Percentiles rank a stretch among this genome's conserved stretches.
Conservation (phyloP, 2,888 invertebrate species). For the Neoascia interrupta region DNA sequence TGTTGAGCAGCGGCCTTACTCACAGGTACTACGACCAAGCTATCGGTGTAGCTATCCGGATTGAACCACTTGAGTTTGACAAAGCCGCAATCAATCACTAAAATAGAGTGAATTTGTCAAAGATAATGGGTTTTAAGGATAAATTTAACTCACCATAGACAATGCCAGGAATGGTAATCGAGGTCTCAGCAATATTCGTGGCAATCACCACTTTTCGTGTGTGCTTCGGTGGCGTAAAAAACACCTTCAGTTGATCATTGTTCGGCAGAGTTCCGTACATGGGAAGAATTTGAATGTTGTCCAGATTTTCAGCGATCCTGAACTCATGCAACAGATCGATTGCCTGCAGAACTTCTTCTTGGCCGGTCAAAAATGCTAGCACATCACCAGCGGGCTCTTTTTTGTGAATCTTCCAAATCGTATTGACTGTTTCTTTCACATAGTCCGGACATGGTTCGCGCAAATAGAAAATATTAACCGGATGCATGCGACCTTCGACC, state of each 20-base stretch:
- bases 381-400: constrained; percentile 92
- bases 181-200: constrained; percentile 98
- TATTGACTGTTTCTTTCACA: constrained; percentile 91
- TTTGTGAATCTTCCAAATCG: constrained; percentile 92
- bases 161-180: constrained; percentile 95
- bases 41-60: constrained; percentile 89
- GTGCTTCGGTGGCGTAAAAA: constrained; percentile 85
- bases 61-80: constrained; percentile 96
- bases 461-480: constrained; percentile 91
- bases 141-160: constrained; percentile 91
- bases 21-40: constrained; percentile 89
- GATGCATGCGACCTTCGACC: constrained; percentile 92
- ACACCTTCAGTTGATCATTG: constrained; percentile 89
- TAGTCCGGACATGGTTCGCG: constrained; percentile 94
- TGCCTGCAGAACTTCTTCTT: constrained; percentile 94
- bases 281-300: constrained; percentile 85
- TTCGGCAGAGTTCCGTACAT: constrained; percentile 95
- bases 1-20: constrained; percentile 95
- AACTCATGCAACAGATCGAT: constrained; percentile 83
- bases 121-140: neutral
- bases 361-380: constrained; percentile 94
- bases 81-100: constrained; percentile 97
- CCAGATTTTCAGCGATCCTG: constrained; percentile 80
- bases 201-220: constrained; percentile 94
- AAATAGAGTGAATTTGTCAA: constrained; percentile 60